These are phyloP conservation scores for Protaetia brevitarsis DNA, from an alignment of 1,140 invertebrate genomes.

Conservation along the genomic window DNA sequence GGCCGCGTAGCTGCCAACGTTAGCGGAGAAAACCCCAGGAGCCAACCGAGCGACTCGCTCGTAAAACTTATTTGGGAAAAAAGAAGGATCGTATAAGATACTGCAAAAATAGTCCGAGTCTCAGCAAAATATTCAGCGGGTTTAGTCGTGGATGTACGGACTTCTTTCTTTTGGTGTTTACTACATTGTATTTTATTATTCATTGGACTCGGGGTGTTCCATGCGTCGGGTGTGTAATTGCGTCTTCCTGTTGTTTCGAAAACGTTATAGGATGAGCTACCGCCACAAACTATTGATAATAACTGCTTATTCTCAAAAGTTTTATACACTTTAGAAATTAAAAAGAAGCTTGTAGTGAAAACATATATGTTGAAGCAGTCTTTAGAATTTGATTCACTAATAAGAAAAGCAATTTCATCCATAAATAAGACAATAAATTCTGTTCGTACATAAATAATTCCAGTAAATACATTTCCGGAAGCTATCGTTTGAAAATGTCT, in stretches of 20 bases:
- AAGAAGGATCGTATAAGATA: conserved; percentile 18
- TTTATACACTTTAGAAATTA: no score
- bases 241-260: conserved; percentile 8
- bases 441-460: no score
- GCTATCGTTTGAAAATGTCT: no score
- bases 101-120: conserved; percentile 20
- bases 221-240: neutral
- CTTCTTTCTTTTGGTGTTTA: conserved; percentile 18
- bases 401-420: no score
- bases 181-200: conserved; percentile 22
- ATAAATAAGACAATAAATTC: no score
- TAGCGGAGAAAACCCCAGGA: conserved; percentile 33
- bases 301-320: no score
- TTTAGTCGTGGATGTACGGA: neutral
- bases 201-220: conserved; percentile 2
- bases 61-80: conserved; percentile 35
- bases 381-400: no score
- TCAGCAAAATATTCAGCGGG: conserved; percentile 20
- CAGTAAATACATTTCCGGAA: no score
- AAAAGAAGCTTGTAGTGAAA: no score
- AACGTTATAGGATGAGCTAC: no score
- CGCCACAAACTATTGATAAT: no score
- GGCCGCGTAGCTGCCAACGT: conserved; percentile 28
- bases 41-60: conserved; percentile 34
- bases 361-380: no score